Percentiles rank a stretch among this genome's conserved stretches.
Conservation (phyloP, 2,888 invertebrate genomes). For the Phyto melanocephala region DNA sequence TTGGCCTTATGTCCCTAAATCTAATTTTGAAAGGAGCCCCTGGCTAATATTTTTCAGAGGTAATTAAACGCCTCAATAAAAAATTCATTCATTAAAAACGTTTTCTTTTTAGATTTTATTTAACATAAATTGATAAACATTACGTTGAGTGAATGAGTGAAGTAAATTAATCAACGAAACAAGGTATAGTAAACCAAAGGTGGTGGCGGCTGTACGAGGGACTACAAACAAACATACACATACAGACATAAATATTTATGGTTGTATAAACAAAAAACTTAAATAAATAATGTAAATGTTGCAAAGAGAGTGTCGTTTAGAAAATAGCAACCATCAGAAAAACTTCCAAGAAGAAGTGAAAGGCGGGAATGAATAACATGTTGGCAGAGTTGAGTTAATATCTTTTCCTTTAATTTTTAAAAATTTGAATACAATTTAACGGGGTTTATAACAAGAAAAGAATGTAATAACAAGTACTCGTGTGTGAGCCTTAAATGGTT, state of each 20-base stretch:
- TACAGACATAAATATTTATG: background rate
- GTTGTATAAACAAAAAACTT: slow-evolving; percentile 6
- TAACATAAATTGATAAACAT: slow-evolving; percentile 41
- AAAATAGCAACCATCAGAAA: slow-evolving; percentile 17
- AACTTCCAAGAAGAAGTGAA: background rate
- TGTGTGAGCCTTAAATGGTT: background rate
- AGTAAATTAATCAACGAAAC: slow-evolving; percentile 27
- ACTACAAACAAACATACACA: background rate
- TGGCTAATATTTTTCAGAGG: background rate
- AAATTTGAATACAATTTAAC: background rate
- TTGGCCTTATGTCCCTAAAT: no score
- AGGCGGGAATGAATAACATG: background rate
- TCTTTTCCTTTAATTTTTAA: background rate
- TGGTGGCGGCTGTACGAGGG: background rate
- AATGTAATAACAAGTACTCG: background rate
- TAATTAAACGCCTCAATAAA: slow-evolving; percentile 27
- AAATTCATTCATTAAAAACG: slow-evolving; percentile 34
- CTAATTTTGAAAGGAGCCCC: background rate
- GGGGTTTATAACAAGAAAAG: background rate
- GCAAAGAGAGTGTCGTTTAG: slow-evolving; percentile 28
- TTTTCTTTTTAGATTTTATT: background rate
- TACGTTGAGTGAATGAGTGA: slow-evolving; percentile 22
- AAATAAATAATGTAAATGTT: slow-evolving; percentile 34
- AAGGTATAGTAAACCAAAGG: background rate
- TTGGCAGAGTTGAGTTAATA: background rate